Percentiles rank a stretch among this genome's conserved stretches.
phyloP scores from a whole-genome alignment of 1,140 invertebrate genomes.

The Goniozus legneri region DNA sequence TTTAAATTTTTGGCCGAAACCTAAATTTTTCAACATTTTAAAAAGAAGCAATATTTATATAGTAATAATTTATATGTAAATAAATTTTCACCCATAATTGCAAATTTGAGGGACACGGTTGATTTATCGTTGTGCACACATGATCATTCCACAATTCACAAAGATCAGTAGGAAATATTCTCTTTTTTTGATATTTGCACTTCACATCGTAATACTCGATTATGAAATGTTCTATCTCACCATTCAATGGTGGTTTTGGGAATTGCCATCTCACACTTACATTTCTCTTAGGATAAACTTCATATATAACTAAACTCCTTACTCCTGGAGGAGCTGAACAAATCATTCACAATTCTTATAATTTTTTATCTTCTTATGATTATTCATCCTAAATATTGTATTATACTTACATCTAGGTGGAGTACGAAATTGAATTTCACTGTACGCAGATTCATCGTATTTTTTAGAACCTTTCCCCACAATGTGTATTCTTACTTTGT shows the following conservation, averaged over 20 bases:
- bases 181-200: neutral
- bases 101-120: constrained; percentile 8
- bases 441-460: constrained; percentile 11
- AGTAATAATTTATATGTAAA: constrained; percentile 13
- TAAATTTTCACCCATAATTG: constrained; percentile 1
- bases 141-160: constrained; percentile 22
- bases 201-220: neutral
- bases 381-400: neutral
- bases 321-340: constrained; percentile 23
- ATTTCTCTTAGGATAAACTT: neutral
- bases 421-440: constrained; percentile 8
- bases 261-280: constrained; percentile 22
- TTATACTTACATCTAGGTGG: constrained; percentile 15
- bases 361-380: no score
- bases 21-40: neutral
- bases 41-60: constrained; percentile 14
- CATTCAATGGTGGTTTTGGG: constrained; percentile 20
- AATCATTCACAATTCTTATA: neutral
- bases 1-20: neutral
- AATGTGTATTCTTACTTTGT: constrained; percentile 13
- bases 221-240: constrained; percentile 11
- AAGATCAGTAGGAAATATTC: neutral
- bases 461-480: neutral
- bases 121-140: constrained; percentile 16
- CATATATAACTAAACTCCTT: constrained; percentile 15